Evolutionary conservation across 2,113 vertebrate species (phyloP).

Genomic region (Tapirus terrestris): DNA sequence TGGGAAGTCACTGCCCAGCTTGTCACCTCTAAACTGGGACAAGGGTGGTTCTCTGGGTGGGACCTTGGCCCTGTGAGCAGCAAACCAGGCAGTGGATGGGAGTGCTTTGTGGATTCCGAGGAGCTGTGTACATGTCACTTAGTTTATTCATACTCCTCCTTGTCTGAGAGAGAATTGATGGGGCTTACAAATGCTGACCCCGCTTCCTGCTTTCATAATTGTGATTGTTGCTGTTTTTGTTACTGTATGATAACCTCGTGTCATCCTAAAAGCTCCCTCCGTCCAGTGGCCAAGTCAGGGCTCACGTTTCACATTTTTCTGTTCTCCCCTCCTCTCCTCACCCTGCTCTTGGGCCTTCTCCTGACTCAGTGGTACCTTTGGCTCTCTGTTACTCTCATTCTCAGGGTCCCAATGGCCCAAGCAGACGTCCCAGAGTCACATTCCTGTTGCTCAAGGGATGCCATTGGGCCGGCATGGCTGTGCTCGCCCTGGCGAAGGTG

Average conservation of each 20-base stretch:
- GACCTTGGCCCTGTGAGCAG: background rate
- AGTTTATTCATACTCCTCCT: background rate
- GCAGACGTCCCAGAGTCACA: background rate
- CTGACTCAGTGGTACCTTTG: background rate
- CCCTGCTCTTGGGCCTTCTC: accelerated
- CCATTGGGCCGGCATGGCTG: accelerated
- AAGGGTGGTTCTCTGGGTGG: accelerated
- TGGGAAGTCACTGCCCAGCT: background rate
- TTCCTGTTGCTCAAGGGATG: background rate
- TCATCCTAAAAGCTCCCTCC: background rate
- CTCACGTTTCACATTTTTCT: accelerated
- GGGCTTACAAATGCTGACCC: too few species aligned
- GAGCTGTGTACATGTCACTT: accelerated
- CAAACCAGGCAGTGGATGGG: accelerated
- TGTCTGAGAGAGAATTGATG: accelerated
- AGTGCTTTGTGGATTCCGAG: accelerated
- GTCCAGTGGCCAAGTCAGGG: too few species aligned
- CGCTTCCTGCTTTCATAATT: background rate
- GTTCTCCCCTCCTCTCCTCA: accelerated
- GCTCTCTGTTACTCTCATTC: background rate
- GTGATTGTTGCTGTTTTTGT: accelerated
- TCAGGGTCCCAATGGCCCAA: background rate
- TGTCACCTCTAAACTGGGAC: accelerated
- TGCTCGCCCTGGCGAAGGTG: accelerated
- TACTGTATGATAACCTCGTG: background rate